These are phyloP conservation scores for Atta colombica DNA, from an alignment of 1,140 invertebrate species.

Conservation along the genomic window DNA sequence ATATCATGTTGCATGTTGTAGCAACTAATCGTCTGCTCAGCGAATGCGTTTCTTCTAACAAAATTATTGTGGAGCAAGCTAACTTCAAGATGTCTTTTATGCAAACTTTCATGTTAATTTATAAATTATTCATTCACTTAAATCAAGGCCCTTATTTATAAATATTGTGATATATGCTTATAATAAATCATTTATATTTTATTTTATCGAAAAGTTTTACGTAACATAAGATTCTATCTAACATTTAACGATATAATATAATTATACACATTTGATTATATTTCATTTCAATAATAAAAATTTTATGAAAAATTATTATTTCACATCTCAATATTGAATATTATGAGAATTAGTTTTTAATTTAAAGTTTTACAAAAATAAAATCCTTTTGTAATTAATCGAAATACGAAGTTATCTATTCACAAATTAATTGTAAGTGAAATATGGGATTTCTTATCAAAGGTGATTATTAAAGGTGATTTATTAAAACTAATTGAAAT, in stretches of 20 bases:
- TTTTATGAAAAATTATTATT: neutral
- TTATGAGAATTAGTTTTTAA: neutral
- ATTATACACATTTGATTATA: neutral
- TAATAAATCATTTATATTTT: constrained; percentile 11
- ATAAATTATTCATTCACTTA: neutral
- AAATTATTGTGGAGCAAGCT: neutral
- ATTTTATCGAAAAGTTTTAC: neutral
- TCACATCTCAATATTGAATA: constrained; percentile 6
- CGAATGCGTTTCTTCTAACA: constrained; percentile 2
- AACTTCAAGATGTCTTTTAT: neutral
- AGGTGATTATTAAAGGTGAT: neutral
- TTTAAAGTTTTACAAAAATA: neutral
- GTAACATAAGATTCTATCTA: neutral
- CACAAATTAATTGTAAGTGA: neutral
- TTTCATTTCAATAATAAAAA: neutral
- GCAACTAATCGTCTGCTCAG: neutral
- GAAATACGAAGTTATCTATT: neutral
- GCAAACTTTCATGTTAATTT: neutral
- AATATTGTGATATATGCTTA: neutral
- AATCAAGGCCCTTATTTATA: neutral
- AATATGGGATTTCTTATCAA: neutral
- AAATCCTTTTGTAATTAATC: neutral
- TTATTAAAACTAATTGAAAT: neutral
- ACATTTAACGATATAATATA: neutral
- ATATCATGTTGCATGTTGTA: neutral